phyloP scores from a whole-genome alignment of 2,113 vertebrate genomes.

The Rhinolophus sinicus region DNA sequence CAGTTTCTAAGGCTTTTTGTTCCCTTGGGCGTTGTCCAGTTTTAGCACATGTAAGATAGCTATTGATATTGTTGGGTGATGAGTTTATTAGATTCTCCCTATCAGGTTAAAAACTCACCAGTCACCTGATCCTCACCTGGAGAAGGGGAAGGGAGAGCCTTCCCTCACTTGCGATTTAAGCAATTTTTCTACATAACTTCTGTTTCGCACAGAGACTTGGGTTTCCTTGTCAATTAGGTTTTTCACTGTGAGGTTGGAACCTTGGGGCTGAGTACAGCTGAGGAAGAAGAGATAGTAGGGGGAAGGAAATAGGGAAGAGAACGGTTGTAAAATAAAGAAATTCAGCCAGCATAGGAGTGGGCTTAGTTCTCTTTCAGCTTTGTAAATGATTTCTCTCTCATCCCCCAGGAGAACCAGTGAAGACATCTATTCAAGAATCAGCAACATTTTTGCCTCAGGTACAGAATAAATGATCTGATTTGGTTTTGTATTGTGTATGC shows the following conservation, averaged over 20 bases:
- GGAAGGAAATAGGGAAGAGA: background rate
- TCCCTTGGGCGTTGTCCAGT: background rate
- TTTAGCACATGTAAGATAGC: background rate
- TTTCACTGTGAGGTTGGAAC: slow-evolving; percentile 10
- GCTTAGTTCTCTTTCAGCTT: background rate
- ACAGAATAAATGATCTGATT: slow-evolving; percentile 24
- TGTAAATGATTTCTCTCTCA: slow-evolving; percentile 21
- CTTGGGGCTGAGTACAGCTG: background rate
- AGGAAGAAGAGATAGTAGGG: background rate
- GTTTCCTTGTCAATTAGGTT: background rate
- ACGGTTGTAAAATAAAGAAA: background rate
- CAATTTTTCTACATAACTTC: background rate
- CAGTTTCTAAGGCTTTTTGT: background rate
- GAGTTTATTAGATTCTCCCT: background rate
- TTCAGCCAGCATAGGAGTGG: background rate
- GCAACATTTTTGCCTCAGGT: slow-evolving; percentile 77
- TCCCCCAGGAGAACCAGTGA: slow-evolving; percentile 74
- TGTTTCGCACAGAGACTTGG: background rate
- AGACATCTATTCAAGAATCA: slow-evolving; percentile 82
- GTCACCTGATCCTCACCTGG: background rate
- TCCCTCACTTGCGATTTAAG: background rate
- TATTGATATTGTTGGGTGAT: background rate
- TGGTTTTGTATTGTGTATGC: background rate
- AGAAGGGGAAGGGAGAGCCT: background rate
- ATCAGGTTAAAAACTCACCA: background rate